Conservation (phyloP, 2,888 invertebrate species). For the Ephialtes manifestator region DNA sequence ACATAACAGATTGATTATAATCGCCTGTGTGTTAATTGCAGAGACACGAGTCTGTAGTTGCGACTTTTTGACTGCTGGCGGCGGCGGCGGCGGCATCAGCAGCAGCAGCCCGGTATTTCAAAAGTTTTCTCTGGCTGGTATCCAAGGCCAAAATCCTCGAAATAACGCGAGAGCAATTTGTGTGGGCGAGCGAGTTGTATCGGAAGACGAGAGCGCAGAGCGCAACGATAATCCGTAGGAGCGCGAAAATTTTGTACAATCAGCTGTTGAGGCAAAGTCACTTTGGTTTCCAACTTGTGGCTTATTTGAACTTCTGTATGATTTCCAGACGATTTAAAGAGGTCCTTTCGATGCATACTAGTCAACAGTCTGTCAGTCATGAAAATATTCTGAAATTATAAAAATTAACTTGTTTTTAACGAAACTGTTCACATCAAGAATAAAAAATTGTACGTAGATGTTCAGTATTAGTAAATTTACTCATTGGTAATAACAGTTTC, state of each 20-base stretch:
- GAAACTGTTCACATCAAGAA: too few relatives aligned
- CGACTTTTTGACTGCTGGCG: constrained; percentile 29
- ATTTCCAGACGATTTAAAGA: not conserved
- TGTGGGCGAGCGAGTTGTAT: constrained; percentile 78
- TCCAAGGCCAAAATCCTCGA: constrained; percentile 83
- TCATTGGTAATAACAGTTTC: too few relatives aligned
- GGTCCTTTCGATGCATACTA: not conserved
- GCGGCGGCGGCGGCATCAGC: not conserved
- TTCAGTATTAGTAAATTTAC: too few relatives aligned
- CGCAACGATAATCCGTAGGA: constrained; percentile 14
- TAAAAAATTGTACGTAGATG: too few relatives aligned
- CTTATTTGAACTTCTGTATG: not conserved
- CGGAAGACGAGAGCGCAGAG: constrained; percentile 34
- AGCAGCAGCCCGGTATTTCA: constrained; percentile 78
- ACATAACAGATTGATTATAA: constrained; percentile 26
- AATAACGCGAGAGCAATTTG: constrained; percentile 82
- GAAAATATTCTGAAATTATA: too few relatives aligned
- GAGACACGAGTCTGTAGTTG: constrained; percentile 52
- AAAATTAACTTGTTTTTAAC: too few relatives aligned
- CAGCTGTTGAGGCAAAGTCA: not conserved
- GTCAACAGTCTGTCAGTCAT: too few relatives aligned
- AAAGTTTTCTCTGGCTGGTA: constrained; percentile 83
- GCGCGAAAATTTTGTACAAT: not conserved
- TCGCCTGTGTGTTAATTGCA: constrained; percentile 47
- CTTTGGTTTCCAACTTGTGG: not conserved